A percentile compares a stretch with the other conserved stretches of the same genome.
phyloP scores from a whole-genome alignment of 1,140 invertebrate species.

The Drosophila carrolli region DNA sequence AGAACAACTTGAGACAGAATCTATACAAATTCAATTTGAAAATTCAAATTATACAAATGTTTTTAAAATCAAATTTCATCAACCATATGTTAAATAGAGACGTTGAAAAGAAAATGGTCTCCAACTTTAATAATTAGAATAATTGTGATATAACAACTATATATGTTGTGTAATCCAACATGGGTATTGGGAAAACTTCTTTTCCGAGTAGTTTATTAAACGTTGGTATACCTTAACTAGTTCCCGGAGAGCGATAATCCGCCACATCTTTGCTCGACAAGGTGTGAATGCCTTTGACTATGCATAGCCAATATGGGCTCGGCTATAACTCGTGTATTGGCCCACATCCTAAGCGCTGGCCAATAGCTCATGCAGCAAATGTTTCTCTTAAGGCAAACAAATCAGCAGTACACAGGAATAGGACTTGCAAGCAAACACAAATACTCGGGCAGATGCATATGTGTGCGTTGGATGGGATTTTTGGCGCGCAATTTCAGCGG shows the following conservation, averaged over 20 bases:
- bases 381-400: slow-evolving; percentile 49
- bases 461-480: slow-evolving; percentile 21
- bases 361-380: slow-evolving; percentile 47
- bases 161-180: neutral
- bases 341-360: slow-evolving; percentile 20
- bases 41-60: too few species aligned
- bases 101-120: too few species aligned
- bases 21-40: too few species aligned
- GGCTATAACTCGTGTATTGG: slow-evolving; percentile 32
- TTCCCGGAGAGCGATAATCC: slow-evolving; percentile 7
- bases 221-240: slow-evolving; percentile 8
- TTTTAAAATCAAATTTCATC: too few species aligned
- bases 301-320: slow-evolving; percentile 32
- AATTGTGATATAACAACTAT: neutral
- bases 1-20: too few species aligned
- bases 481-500: slow-evolving; percentile 48
- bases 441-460: slow-evolving; percentile 11
- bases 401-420: slow-evolving; percentile 15
- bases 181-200: neutral
- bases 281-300: slow-evolving; percentile 18
- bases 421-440: slow-evolving; percentile 10
- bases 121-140: neutral
- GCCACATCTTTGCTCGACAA: slow-evolving; percentile 9
- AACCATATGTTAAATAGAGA: neutral
- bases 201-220: neutral